These are phyloP conservation scores for Tenthredo amoena DNA, from an alignment of 2,888 invertebrate species.

Conservation along the genomic window DNA sequence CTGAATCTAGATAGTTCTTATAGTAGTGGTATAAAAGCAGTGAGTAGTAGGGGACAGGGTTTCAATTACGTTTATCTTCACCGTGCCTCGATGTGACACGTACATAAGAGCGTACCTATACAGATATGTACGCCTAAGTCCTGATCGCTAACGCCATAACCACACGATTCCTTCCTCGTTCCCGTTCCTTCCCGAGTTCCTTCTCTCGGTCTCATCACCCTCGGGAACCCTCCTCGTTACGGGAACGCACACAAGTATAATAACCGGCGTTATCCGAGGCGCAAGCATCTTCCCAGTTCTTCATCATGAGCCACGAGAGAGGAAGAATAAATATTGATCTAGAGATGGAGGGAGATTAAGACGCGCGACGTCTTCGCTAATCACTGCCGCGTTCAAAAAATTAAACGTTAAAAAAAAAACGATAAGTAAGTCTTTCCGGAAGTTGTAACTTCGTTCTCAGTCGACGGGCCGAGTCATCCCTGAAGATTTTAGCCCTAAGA, in stretches of 20 bases:
- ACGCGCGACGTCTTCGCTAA: constrained; percentile 1
- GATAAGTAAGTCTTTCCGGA: background rate
- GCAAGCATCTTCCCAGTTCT: constrained; percentile 12
- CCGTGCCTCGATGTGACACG: constrained; percentile 19
- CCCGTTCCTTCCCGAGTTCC: background rate
- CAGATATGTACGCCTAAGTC: constrained; percentile 13
- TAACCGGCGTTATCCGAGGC: constrained; percentile 29
- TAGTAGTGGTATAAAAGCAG: background rate
- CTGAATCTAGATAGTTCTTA: background rate
- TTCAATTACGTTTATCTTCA: constrained; percentile 45
- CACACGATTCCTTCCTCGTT: constrained; percentile 35
- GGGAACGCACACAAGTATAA: constrained; percentile 32
- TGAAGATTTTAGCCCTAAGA: background rate
- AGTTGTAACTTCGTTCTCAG: background rate
- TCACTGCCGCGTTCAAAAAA: background rate
- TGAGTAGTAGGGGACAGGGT: constrained; percentile 35
- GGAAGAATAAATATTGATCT: constrained; percentile 18
- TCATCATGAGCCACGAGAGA: constrained; percentile 12
- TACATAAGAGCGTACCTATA: background rate
- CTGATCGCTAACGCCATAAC: constrained; percentile 41
- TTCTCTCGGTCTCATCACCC: background rate
- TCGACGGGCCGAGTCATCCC: background rate
- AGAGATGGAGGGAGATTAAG: background rate
- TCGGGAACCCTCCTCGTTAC: constrained; percentile 41
- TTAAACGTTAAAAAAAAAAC: background rate